Evolutionary conservation across 2,113 vertebrate genomes (phyloP).

Genomic region (Scolopax mira): DNA sequence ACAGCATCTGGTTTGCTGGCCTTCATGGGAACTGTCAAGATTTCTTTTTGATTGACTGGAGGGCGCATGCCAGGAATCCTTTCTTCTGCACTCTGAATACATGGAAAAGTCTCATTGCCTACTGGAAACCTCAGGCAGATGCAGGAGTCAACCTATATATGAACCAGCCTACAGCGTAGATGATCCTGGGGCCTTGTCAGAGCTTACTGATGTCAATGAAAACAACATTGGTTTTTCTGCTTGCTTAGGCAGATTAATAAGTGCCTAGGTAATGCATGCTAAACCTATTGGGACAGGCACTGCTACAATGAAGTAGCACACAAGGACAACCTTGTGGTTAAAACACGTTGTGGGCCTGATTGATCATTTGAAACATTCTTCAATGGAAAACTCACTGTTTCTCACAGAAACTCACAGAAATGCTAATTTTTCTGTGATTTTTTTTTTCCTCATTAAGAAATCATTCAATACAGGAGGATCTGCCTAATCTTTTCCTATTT

Average conservation of each 20-base stretch:
- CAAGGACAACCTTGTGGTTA: neutral
- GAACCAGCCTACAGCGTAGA: neutral
- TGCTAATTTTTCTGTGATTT: neutral
- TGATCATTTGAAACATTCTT: neutral
- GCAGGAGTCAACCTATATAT: neutral
- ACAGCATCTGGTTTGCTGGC: neutral
- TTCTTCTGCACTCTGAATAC: neutral
- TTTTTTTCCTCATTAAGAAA: neutral
- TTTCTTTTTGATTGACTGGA: neutral
- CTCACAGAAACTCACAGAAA: neutral
- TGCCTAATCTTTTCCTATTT: neutral
- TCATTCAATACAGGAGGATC: neutral
- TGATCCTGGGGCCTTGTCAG: neutral
- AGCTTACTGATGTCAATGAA: neutral
- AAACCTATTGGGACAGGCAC: neutral
- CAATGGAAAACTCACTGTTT: neutral
- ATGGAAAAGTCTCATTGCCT: neutral
- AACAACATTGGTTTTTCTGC: neutral
- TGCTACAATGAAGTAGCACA: neutral
- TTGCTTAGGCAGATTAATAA: neutral
- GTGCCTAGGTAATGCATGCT: neutral
- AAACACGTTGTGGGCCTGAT: neutral
- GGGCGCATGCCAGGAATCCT: neutral
- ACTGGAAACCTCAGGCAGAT: neutral
- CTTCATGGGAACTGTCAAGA: neutral